These are phyloP conservation scores for Sus cebifrons DNA, from an alignment of 2,797 vertebrate species.

Conservation along the genomic window DNA sequence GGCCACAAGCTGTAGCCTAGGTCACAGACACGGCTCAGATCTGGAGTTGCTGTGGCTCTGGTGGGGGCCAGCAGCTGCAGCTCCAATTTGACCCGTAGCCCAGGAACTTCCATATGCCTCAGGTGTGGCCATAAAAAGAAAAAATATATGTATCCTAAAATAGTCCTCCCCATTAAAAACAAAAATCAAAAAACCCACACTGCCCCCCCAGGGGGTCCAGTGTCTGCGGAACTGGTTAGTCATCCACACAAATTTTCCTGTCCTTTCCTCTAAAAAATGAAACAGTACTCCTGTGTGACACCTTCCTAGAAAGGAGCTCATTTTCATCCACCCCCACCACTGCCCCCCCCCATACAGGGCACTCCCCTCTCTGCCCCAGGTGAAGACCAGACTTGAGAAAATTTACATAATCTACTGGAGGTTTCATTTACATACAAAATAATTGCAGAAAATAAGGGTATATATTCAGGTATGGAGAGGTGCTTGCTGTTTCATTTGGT, in stretches of 20 bases:
- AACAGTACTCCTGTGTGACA: not conserved
- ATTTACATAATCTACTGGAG: not conserved
- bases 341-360: not conserved
- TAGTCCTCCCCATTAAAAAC: not conserved
- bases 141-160: not conserved
- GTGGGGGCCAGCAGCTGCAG: no score
- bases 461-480: not conserved
- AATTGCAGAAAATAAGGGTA: not conserved
- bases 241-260: not conserved
- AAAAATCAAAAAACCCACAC: not conserved
- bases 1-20: no score
- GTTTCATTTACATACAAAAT: not conserved
- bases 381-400: conserved; percentile 21
- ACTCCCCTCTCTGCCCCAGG: not conserved
- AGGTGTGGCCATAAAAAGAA: no score
- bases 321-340: not conserved
- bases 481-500: not conserved
- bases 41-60: no score
- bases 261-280: not conserved
- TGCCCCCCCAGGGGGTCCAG: not conserved
- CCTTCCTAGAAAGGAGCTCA: not conserved
- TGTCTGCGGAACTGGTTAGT: not conserved
- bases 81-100: no score
- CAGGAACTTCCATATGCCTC: no score
- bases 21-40: no score